phyloP scores from a whole-genome alignment of 1,140 invertebrate genomes.

The Xylocopa sonorina region DNA sequence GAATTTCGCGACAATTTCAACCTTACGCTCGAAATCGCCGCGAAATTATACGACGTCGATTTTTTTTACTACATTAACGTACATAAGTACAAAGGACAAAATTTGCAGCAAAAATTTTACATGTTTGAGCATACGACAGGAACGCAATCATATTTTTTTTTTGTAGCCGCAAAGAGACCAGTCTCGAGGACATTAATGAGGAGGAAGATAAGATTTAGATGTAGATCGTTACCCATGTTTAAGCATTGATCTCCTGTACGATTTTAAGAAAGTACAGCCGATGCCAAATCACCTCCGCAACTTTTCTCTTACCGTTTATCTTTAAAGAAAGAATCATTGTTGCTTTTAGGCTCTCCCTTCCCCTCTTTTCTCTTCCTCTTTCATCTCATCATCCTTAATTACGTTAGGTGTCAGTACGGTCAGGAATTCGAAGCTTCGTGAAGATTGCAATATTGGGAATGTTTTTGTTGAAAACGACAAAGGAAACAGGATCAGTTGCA shows the following conservation, averaged over 20 bases:
- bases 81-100: not conserved
- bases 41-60: constrained; percentile 33
- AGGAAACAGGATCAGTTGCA: not conserved
- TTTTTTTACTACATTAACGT: not conserved
- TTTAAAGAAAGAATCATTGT: constrained; percentile 29
- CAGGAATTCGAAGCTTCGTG: constrained; percentile 20
- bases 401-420: constrained; percentile 17
- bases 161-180: constrained; percentile 40
- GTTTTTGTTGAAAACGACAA: not conserved
- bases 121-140: not conserved
- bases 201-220: constrained; percentile 54
- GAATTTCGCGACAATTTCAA: constrained; percentile 53
- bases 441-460: constrained; percentile 20
- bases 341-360: not conserved
- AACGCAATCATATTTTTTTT: constrained; percentile 29
- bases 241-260: constrained; percentile 80
- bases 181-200: constrained; percentile 32
- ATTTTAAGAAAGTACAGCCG: constrained; percentile 76
- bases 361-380: constrained; percentile 1
- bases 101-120: constrained; percentile 11
- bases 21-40: constrained; percentile 34
- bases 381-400: not conserved
- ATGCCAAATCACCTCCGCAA: constrained; percentile 75
- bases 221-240: constrained; percentile 72
- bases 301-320: constrained; percentile 42